Conservation (phyloP, 2,888 invertebrate genomes). For the Acanthosepion esculentum region DNA sequence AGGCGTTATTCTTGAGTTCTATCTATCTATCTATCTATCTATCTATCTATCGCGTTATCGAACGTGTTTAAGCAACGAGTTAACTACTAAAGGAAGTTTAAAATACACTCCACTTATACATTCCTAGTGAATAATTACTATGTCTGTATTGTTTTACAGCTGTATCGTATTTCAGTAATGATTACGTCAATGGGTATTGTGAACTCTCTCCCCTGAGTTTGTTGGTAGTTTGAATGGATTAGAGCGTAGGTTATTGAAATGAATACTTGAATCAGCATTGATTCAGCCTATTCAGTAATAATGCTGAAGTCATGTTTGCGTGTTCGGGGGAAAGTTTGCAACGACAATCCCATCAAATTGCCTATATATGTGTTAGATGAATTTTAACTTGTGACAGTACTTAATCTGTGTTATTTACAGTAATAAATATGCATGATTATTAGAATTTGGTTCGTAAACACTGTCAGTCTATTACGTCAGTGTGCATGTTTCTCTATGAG, state of each 20-base stretch:
- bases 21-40: no score
- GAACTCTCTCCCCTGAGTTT: neutral
- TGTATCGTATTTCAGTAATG: neutral
- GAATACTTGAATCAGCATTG: neutral
- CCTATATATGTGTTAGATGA: neutral
- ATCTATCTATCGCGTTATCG: no score
- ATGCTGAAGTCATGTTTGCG: neutral
- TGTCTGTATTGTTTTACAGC: no score
- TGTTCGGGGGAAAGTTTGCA: conserved; percentile 33
- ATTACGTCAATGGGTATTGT: neutral
- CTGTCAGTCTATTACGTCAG: no score
- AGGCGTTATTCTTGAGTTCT: no score
- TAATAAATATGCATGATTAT: neutral
- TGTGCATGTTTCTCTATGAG: no score
- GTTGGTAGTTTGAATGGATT: neutral
- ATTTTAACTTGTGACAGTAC: neutral
- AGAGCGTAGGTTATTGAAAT: neutral
- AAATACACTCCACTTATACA: no score
- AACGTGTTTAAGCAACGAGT: no score
- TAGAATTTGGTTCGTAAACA: no score
- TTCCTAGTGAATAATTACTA: no score
- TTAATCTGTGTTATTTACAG: neutral
- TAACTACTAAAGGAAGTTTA: no score
- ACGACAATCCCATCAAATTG: neutral
- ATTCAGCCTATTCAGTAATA: neutral